Conservation (phyloP, 2,113 vertebrate genomes). For the Piaya cayana region DNA sequence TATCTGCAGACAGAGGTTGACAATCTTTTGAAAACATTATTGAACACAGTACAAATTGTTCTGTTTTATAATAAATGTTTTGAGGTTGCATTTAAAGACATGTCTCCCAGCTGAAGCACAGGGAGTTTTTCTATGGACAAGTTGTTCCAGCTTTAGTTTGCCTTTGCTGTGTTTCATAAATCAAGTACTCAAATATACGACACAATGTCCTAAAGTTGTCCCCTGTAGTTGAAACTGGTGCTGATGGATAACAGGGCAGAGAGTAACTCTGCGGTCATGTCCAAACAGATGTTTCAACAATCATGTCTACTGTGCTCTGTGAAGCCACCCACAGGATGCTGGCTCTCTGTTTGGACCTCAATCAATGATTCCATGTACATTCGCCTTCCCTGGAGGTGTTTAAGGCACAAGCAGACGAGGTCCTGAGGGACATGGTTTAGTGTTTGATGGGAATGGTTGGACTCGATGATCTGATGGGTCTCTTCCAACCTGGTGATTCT, state of each 20-base stretch:
- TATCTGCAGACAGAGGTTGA: slow-evolving; percentile 17
- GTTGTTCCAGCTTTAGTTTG: slow-evolving; percentile 5
- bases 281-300: background rate
- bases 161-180: slow-evolving; percentile 22
- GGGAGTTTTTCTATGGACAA: background rate
- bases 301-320: background rate
- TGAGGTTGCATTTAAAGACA: background rate
- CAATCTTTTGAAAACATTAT: slow-evolving; percentile 22
- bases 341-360: background rate
- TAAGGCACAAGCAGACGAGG: too few species aligned
- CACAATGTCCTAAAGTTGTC: background rate
- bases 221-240: background rate
- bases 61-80: slow-evolving; percentile 28
- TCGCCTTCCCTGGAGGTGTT: too few species aligned
- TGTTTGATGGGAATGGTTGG: too few species aligned
- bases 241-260: slow-evolving; percentile 1
- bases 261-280: background rate
- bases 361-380: fast-evolving
- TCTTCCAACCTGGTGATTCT: too few species aligned
- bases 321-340: background rate
- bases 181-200: slow-evolving; percentile 30
- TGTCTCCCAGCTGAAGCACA: background rate
- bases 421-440: too few species aligned
- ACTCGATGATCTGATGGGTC: too few species aligned
- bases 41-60: slow-evolving; percentile 33